Evolutionary conservation across 2,797 vertebrate genomes (phyloP).

Genomic region (Antrozous pallidus): DNA sequence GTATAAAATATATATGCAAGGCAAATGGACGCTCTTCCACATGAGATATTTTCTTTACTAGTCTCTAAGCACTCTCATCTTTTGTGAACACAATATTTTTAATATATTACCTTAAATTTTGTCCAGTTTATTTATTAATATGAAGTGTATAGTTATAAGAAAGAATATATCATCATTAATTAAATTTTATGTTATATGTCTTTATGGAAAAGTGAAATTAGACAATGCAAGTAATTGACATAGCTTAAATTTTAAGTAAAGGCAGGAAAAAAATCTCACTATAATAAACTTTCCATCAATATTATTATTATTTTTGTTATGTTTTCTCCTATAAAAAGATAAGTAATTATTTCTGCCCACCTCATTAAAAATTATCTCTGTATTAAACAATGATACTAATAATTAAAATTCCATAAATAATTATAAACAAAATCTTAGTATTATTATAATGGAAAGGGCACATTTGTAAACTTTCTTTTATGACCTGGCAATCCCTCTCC

Average conservation of each 20-base stretch:
- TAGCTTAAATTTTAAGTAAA: neutral
- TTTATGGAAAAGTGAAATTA: neutral
- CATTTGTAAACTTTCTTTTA: neutral
- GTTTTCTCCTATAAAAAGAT: neutral
- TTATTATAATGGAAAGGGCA: neutral
- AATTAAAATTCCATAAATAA: neutral
- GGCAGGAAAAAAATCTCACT: neutral
- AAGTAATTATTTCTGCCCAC: neutral
- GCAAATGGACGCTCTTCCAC: neutral
- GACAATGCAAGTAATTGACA: neutral
- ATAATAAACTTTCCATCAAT: neutral
- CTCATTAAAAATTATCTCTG: neutral
- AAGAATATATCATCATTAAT: neutral
- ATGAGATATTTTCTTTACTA: neutral
- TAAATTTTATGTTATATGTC: neutral
- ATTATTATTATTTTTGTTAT: neutral
- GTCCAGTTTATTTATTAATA: neutral
- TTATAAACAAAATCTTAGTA: neutral
- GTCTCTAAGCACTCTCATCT: neutral
- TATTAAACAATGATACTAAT: neutral
- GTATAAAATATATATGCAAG: neutral
- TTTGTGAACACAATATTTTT: neutral
- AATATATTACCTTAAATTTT: neutral
- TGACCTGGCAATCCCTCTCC: too few species aligned
- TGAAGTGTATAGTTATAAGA: neutral